These are phyloP conservation scores for Leptatherina wallacei DNA, from an alignment of 2,797 vertebrate species.

Conservation along the genomic window DNA sequence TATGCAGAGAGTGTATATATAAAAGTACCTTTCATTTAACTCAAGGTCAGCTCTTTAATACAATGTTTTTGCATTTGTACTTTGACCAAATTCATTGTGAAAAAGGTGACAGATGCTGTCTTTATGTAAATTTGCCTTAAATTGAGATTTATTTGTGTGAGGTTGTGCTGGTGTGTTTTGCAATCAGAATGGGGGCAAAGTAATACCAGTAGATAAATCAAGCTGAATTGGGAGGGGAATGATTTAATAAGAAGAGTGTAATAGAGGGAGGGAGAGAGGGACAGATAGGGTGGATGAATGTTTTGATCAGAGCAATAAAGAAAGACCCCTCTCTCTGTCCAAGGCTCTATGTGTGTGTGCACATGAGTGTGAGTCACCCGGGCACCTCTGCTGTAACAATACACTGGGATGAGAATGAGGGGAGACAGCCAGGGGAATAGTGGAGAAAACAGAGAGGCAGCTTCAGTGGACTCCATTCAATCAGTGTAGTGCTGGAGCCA, in stretches of 20 bases:
- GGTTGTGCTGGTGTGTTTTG: slow-evolving; percentile 26
- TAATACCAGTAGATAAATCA: slow-evolving; percentile 69
- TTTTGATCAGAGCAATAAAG: slow-evolving; percentile 81
- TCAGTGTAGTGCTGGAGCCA: slow-evolving; percentile 59
- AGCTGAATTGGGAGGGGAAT: slow-evolving; percentile 65
- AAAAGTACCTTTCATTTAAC: slow-evolving; percentile 17
- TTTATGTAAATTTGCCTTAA: slow-evolving; percentile 34
- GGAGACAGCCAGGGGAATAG: slow-evolving; percentile 79
- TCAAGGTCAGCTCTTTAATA: slow-evolving; percentile 50
- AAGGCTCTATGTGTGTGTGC: slow-evolving; percentile 46
- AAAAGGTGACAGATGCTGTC: slow-evolving; percentile 11
- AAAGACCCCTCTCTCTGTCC: slow-evolving; percentile 57
- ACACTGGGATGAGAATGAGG: slow-evolving; percentile 74
- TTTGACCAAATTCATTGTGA: slow-evolving; percentile 53
- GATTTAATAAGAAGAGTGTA: slow-evolving; percentile 76
- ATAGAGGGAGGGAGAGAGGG: slow-evolving; percentile 62
- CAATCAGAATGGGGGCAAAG: slow-evolving; percentile 34
- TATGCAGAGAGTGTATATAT: neutral
- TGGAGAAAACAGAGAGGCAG: slow-evolving; percentile 73
- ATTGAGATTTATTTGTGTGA: slow-evolving; percentile 31
- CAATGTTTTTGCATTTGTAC: slow-evolving; percentile 29
- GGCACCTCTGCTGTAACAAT: slow-evolving; percentile 68
- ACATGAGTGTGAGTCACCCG: slow-evolving; percentile 30
- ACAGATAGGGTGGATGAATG: slow-evolving; percentile 70
- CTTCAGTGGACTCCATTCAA: slow-evolving; percentile 77